These are phyloP conservation scores for Onthophagus sagittarius DNA, from an alignment of 2,888 invertebrate genomes.

Conservation along the genomic window DNA sequence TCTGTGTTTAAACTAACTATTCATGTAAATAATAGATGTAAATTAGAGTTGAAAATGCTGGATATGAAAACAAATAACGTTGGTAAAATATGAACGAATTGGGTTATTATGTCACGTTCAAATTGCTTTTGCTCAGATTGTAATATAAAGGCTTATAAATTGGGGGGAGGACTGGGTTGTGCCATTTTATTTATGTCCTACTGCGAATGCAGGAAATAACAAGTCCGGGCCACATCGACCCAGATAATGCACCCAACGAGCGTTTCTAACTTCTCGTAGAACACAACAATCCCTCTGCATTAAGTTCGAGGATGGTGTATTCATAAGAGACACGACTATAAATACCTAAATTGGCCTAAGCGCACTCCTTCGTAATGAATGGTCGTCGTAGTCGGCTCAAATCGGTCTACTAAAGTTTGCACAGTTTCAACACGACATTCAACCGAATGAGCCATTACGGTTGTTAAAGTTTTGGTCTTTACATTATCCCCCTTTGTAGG, in stretches of 20 bases:
- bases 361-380: neutral
- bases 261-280: neutral
- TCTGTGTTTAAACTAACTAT: too few species aligned
- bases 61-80: too few species aligned
- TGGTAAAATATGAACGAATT: neutral
- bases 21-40: too few species aligned
- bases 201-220: neutral
- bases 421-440: neutral
- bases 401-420: neutral
- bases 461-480: neutral
- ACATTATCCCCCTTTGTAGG: neutral
- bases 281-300: neutral
- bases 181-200: neutral
- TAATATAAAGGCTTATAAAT: neutral
- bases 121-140: neutral
- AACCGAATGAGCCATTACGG: neutral
- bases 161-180: neutral
- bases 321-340: neutral
- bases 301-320: neutral
- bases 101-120: neutral
- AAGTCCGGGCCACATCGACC: neutral
- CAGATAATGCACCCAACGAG: neutral
- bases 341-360: neutral
- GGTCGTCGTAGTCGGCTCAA: neutral
- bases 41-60: too few species aligned